Conservation (phyloP, 2,888 invertebrate species). For the Mesochorus sp. region DNA sequence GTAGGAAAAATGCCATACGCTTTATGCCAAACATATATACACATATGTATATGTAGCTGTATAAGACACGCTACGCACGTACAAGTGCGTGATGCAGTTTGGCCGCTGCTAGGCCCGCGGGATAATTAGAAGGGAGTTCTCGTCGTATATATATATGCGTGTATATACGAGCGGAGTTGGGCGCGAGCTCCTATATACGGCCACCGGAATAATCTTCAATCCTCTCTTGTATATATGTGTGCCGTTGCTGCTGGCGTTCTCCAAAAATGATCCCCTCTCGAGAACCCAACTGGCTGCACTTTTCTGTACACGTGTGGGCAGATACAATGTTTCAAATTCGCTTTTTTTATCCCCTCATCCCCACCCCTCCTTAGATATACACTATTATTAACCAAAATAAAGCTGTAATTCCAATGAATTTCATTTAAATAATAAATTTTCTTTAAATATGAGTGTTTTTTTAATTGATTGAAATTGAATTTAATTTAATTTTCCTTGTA, state of each 20-base stretch:
- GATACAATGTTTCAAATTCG: constrained; percentile 18
- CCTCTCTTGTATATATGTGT: background rate
- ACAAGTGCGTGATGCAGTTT: constrained; percentile 58
- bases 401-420: too few species aligned
- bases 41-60: constrained; percentile 19
- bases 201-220: constrained; percentile 50
- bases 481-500: too few species aligned
- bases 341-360: background rate
- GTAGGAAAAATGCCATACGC: background rate
- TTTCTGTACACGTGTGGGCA: constrained; percentile 36
- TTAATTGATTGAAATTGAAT: too few species aligned
- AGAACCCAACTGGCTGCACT: background rate
- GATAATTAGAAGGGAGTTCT: constrained; percentile 73
- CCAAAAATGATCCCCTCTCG: constrained; percentile 43
- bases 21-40: constrained; percentile 6
- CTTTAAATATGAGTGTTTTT: too few species aligned
- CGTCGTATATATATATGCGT: constrained; percentile 53
- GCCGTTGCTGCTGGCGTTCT: constrained; percentile 33
- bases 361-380: background rate
- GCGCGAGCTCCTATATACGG: constrained; percentile 55
- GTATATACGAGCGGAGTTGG: constrained; percentile 53
- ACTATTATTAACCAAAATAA: too few species aligned
- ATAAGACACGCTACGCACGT: constrained; percentile 39
- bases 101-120: constrained; percentile 62
- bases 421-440: too few species aligned